Evolutionary conservation across 2,797 vertebrate species (phyloP).

Genomic region (Enteromius unitaeniatus): DNA sequence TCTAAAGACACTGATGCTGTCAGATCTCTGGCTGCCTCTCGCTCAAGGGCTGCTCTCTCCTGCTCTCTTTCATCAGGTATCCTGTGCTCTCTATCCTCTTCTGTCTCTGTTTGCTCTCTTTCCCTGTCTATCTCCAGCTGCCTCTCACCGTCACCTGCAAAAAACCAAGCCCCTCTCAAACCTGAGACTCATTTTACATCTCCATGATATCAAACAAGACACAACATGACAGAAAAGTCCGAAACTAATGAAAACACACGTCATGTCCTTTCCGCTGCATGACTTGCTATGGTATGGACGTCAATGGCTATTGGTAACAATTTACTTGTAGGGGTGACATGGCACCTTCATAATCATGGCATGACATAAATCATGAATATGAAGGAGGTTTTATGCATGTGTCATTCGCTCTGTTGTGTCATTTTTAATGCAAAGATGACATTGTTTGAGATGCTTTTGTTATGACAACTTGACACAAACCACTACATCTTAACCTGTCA

Average conservation of each 20-base stretch:
- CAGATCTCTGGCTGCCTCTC: constrained; percentile 53
- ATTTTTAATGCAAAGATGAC: no score
- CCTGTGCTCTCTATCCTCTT: constrained; percentile 40
- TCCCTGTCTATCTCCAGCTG: constrained; percentile 52
- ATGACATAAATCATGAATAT: no score
- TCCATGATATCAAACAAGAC: neutral
- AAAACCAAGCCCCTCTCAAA: neutral
- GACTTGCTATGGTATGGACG: neutral
- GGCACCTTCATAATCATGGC: no score
- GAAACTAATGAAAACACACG: neutral
- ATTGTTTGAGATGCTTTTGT: no score
- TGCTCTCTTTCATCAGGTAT: constrained; percentile 47
- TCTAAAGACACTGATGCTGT: constrained; percentile 60
- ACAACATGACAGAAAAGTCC: neutral
- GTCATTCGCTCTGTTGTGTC: no score
- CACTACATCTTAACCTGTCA: no score
- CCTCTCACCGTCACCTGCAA: constrained; percentile 50
- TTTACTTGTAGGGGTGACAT: no score
- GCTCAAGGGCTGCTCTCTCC: constrained; percentile 50
- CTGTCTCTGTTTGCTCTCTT: constrained; percentile 49
- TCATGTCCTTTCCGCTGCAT: no score
- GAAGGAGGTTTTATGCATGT: no score
- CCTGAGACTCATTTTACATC: neutral
- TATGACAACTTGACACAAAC: no score
- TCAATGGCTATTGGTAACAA: neutral